These are phyloP conservation scores for Neodiprion fabricii DNA, from an alignment of 1,140 invertebrate species.

Conservation along the genomic window DNA sequence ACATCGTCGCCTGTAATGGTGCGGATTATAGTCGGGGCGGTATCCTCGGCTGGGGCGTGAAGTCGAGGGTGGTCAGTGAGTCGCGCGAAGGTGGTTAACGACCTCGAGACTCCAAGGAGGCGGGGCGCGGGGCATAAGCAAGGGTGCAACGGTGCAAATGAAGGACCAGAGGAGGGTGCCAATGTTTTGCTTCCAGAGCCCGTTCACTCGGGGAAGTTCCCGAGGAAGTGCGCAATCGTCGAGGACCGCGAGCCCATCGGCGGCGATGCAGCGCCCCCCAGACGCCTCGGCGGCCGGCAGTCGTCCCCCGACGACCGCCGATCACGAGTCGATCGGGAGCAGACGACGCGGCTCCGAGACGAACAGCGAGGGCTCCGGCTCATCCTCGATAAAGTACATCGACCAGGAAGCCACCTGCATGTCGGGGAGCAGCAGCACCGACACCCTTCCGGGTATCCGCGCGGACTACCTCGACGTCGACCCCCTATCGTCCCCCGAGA, in stretches of 20 bases:
- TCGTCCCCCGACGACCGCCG: background rate
- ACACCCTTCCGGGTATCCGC: constrained; percentile 52
- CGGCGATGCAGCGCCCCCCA: constrained; percentile 31
- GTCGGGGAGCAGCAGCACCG: constrained; percentile 48
- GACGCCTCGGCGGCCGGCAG: constrained; percentile 28
- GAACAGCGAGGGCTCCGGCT: constrained; percentile 50
- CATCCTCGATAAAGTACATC: constrained; percentile 54
- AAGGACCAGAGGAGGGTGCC: background rate
- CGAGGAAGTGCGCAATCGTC: constrained; percentile 29
- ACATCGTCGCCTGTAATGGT: too few species aligned
- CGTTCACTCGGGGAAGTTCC: constrained; percentile 52
- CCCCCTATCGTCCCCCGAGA: constrained; percentile 48
- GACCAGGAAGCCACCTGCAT: constrained; percentile 51
- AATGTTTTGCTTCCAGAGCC: constrained; percentile 62
- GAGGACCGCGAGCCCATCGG: background rate
- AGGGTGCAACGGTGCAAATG: constrained; percentile 5
- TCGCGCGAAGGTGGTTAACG: background rate
- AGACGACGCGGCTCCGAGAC: constrained; percentile 49
- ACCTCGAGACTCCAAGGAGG: background rate
- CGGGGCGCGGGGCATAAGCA: background rate
- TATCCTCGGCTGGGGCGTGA: too few species aligned
- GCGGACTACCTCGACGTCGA: constrained; percentile 54
- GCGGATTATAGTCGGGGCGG: too few species aligned
- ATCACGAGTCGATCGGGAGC: constrained; percentile 17
- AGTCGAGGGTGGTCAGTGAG: too few species aligned